Percentiles rank a stretch among this genome's conserved stretches.
These are phyloP conservation scores for Dicrostonyx torquatus DNA, from an alignment of 2,797 vertebrate genomes.

Conservation along the genomic window DNA sequence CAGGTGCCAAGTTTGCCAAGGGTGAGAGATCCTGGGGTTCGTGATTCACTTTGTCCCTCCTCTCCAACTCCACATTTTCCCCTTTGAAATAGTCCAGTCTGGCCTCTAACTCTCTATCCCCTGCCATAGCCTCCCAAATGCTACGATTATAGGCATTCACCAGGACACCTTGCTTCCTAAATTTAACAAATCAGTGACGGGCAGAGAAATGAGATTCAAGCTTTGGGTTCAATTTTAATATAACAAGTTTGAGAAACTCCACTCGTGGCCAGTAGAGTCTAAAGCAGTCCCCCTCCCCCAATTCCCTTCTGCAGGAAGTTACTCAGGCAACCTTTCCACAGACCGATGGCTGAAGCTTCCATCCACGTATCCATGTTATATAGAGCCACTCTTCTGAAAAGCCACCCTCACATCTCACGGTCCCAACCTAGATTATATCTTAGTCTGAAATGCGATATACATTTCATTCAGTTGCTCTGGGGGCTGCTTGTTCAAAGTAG, in stretches of 20 bases:
- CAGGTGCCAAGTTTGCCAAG: background rate
- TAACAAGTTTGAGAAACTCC: background rate
- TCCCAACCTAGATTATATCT: background rate
- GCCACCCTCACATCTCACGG: background rate
- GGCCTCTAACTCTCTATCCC: background rate
- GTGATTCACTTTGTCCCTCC: background rate
- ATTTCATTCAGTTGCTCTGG: background rate
- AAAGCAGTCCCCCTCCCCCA: background rate
- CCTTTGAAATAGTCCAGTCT: background rate
- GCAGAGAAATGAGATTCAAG: slow-evolving; percentile 35
- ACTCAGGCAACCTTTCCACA: background rate
- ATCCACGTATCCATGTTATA: background rate
- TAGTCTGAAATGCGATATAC: background rate
- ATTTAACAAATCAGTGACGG: background rate
- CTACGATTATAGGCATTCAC: background rate
- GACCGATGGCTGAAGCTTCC: background rate
- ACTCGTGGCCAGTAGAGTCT: background rate
- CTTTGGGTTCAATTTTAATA: background rate
- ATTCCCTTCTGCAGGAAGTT: background rate
- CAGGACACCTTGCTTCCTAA: background rate
- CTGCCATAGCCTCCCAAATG: background rate
- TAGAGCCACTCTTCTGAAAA: slow-evolving; percentile 1
- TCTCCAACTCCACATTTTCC: background rate
- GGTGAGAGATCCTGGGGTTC: background rate
- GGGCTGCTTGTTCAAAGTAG: background rate